phyloP scores from a whole-genome alignment of 2,113 vertebrate species.

The Picathartes gymnocephalus region DNA sequence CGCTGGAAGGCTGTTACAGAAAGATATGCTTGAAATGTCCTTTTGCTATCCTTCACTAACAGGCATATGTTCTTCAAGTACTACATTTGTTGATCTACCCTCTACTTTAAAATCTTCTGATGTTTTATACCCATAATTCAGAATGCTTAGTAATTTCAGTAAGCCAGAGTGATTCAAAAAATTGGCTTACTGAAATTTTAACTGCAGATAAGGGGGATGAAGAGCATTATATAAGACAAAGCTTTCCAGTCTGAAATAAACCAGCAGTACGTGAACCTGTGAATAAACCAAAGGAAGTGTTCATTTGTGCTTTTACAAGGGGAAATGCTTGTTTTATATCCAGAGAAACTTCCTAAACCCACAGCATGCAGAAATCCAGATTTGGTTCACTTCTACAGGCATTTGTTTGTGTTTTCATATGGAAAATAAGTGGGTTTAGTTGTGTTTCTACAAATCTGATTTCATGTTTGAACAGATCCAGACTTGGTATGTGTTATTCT shows the following conservation, averaged over 20 bases:
- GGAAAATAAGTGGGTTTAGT: background rate
- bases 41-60: background rate
- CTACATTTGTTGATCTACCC: background rate
- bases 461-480: background rate
- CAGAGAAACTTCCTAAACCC: background rate
- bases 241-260: conserved; percentile 3
- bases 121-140: background rate
- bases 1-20: background rate
- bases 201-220: background rate
- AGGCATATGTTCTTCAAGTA: background rate
- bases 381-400: background rate
- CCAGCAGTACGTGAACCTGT: background rate
- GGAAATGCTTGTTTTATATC: background rate
- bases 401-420: background rate
- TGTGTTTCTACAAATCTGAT: background rate
- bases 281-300: background rate
- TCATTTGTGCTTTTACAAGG: background rate
- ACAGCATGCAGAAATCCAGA: background rate
- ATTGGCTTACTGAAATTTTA: background rate
- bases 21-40: background rate
- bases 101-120: background rate
- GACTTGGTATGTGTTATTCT: background rate
- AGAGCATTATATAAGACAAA: background rate
- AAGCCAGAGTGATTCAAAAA: background rate
- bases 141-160: background rate